Base-by-base conservation (phyloP, 2,888 invertebrate species). In the Caradrina clavipalpis region DNA sequence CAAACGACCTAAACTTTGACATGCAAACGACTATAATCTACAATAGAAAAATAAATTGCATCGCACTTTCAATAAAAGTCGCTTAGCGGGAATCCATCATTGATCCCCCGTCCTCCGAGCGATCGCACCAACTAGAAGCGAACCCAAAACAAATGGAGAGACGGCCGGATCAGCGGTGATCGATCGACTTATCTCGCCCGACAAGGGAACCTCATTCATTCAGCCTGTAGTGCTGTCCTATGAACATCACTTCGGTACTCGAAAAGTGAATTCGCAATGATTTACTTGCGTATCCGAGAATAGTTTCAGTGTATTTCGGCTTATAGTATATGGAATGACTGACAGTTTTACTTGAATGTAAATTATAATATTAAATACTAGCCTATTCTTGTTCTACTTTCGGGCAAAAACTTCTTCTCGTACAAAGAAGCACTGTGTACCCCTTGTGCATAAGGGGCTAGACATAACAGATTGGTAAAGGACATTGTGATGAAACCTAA, bases 81-180 rank as follows among this genome's bases (percentile, higher is more conserved):
- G 65, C 69, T 77, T 69, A 69, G 50, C 26, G 56, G 45, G 69
- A 75, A 68, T 72, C 81, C 62, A 69, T 77, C 62, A 77, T 68
- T 69, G 78, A 78, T 70, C 54, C 55, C 63, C 58, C 42, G n/a
- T 65, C 31, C 31, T 2, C 26, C 39, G n/a, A 4, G 66, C 60
- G 70, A 77, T 69, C 78, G 39, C 11, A 45, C n/a, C n/a, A n/a
- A n/a, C 62, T 57, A 72, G 81, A 81, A 81, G 68, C 81, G 56
- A 78, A 77, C 81, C 78, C 64, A 81, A 78, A 81, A 78, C 81
- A 72, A 78, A 81, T 81, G 78, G 45, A 54, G 65, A 77, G 81
- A 81, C 61, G 62, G 26, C 51, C 63, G 78, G 78, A 78, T 78
- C 81, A 77, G 60, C 51, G 53, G 78, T 78, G 78, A 78, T 78